A percentile compares a stretch with the other conserved stretches of the same genome.
Conservation (phyloP, 2,888 invertebrate species). For the Synergus umbraculus region DNA sequence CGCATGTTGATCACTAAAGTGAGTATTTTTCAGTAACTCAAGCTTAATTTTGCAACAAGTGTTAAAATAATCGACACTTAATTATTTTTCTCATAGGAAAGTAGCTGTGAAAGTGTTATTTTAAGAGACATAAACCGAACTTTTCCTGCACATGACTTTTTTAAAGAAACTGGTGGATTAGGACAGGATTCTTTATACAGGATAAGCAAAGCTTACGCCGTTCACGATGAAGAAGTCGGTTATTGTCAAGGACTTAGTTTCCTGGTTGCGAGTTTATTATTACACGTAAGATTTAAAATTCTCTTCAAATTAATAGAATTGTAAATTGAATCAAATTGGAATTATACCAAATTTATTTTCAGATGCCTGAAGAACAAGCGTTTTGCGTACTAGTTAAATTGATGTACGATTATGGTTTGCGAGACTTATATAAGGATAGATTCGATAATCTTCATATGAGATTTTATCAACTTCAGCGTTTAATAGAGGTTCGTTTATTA, state of each 20-base stretch:
- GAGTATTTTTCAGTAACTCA: constrained; percentile 46
- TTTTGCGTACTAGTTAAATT: constrained; percentile 97
- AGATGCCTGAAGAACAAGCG: constrained; percentile 99
- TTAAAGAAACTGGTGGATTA: constrained; percentile 95
- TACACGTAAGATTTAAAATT: constrained; percentile 87
- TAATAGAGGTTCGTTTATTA: constrained; percentile 86
- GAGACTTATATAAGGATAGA: constrained; percentile 97
- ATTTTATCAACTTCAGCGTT: constrained; percentile 94
- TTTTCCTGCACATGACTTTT: constrained; percentile 99
- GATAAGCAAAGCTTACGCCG: constrained; percentile 97
- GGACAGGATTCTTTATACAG: constrained; percentile 98
- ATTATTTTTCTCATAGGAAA: constrained; percentile 83
- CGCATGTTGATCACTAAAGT: constrained; percentile 95
- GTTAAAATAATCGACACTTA: not conserved
- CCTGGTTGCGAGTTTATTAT: constrained; percentile 94
- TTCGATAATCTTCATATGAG: constrained; percentile 97
- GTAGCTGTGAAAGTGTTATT: constrained; percentile 96
- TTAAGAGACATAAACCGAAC: constrained; percentile 98
- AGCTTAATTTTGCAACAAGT: not conserved
- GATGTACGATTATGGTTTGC: constrained; percentile 97
- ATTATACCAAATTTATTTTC: constrained; percentile 57
- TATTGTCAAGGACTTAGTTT: constrained; percentile 99
- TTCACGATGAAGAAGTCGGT: constrained; percentile 97
- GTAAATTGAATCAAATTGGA: constrained; percentile 5
- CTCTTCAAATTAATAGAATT: not conserved